Conservation (phyloP, 2,797 vertebrate species). For the Masticophis lateralis region DNA sequence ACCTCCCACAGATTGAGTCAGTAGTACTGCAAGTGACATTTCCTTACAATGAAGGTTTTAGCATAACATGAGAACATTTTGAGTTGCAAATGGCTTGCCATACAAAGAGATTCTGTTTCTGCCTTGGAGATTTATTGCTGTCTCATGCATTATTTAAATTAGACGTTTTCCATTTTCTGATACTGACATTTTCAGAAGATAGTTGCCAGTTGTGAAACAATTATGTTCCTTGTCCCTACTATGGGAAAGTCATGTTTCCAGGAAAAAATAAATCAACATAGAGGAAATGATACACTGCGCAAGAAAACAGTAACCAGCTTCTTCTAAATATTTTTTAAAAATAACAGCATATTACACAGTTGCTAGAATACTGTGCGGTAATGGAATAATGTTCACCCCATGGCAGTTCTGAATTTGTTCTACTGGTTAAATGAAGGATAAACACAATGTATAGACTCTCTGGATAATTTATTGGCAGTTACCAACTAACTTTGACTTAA, state of each 20-base stretch:
- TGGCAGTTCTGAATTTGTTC: background rate
- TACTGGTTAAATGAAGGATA: background rate
- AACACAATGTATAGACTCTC: background rate
- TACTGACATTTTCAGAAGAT: slow-evolving; percentile 60
- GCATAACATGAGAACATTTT: slow-evolving; percentile 52
- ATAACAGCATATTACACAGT: background rate
- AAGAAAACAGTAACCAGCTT: slow-evolving; percentile 12
- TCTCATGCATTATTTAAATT: slow-evolving; percentile 64
- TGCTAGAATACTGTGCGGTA: slow-evolving; percentile 15
- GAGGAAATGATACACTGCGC: slow-evolving; percentile 6
- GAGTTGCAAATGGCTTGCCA: slow-evolving; percentile 25
- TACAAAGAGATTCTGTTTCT: slow-evolving; percentile 58
- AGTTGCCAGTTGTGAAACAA: slow-evolving; percentile 45
- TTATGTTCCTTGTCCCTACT: slow-evolving; percentile 33
- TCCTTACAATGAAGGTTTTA: slow-evolving; percentile 70
- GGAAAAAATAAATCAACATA: background rate
- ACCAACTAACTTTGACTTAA: background rate
- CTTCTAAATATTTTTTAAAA: slow-evolving; percentile 4
- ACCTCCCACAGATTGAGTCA: slow-evolving; percentile 65
- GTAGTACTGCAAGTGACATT: slow-evolving; percentile 69
- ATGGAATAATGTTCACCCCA: background rate
- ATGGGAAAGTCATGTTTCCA: slow-evolving; percentile 10
- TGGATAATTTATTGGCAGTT: background rate
- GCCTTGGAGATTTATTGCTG: slow-evolving; percentile 59
- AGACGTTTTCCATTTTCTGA: slow-evolving; percentile 49